A percentile compares a stretch with the other conserved stretches of the same genome.
These are phyloP conservation scores for Ceyx melanurus DNA, from an alignment of 2,113 vertebrate genomes.

Conservation along the genomic window DNA sequence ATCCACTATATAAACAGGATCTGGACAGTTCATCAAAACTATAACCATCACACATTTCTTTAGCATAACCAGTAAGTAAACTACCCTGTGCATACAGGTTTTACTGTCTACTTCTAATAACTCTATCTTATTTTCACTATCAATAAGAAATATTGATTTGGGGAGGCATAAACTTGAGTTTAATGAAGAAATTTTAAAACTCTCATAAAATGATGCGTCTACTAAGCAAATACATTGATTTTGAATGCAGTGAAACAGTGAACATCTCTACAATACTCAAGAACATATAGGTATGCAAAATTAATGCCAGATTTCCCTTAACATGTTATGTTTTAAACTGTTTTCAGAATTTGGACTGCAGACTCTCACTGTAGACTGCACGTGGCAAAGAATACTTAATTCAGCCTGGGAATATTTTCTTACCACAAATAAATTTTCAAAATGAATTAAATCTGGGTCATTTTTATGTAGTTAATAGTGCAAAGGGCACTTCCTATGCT, in stretches of 20 bases:
- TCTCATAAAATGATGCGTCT: slow-evolving; percentile 30
- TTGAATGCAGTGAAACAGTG: not conserved
- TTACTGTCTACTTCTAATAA: slow-evolving; percentile 11
- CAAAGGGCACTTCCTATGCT: slow-evolving; percentile 23
- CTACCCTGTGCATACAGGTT: not conserved
- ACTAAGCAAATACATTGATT: slow-evolving; percentile 11
- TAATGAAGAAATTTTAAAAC: slow-evolving; percentile 17
- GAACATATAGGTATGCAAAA: not conserved
- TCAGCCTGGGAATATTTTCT: slow-evolving; percentile 34
- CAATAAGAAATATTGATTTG: slow-evolving; percentile 53
- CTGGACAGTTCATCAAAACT: not conserved
- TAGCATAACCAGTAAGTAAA: slow-evolving; percentile 39
- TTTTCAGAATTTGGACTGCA: not conserved
- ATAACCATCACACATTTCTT: not conserved
- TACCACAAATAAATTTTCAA: slow-evolving; percentile 13
- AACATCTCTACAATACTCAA: not conserved
- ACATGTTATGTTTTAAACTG: slow-evolving; percentile 9
- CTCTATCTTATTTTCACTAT: slow-evolving; percentile 24
- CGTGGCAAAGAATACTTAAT: slow-evolving; percentile 7
- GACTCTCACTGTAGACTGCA: slow-evolving; percentile 12
- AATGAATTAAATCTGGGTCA: not conserved
- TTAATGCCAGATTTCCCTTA: slow-evolving; percentile 8
- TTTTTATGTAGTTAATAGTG: not conserved
- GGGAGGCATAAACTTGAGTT: not conserved
- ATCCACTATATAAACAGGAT: not conserved